Evolutionary conservation across 2,888 invertebrate species (phyloP).

Genomic region (Tortrix viridana): DNA sequence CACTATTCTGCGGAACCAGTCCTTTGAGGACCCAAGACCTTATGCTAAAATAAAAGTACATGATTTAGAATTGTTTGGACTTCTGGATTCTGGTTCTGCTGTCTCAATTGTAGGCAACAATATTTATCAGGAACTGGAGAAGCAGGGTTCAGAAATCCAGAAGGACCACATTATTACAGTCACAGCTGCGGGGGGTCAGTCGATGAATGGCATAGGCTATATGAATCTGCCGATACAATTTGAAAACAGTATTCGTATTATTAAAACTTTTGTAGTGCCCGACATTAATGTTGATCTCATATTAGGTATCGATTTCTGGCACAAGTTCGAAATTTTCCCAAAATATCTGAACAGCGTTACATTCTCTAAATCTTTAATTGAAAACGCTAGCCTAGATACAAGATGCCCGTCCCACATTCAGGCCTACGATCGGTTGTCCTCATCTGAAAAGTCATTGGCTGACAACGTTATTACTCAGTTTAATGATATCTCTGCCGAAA

Average conservation of each 20-base stretch:
- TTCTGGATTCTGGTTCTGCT: slow-evolving; percentile 14
- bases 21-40: neutral
- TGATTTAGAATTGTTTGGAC: neutral
- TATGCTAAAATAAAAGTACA: neutral
- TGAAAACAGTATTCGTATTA: neutral
- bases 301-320: slow-evolving; percentile 14
- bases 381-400: neutral
- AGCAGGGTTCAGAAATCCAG: neutral
- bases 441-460: slow-evolving; percentile 21
- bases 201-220: neutral
- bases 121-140: neutral
- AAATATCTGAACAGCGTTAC: neutral
- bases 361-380: neutral
- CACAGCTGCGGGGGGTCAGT: slow-evolving; percentile 10
- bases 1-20: neutral
- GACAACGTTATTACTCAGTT: slow-evolving; percentile 35
- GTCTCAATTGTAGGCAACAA: slow-evolving; percentile 4
- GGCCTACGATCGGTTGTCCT: slow-evolving; percentile 19
- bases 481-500: slow-evolving; percentile 35
- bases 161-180: neutral
- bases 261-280: slow-evolving; percentile 5
- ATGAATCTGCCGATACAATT: slow-evolving; percentile 1
- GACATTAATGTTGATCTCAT: slow-evolving; percentile 2
- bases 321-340: neutral
- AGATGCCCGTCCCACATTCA: slow-evolving; percentile 3